Conservation (phyloP, 30 jellyfish, hydroid and myxozoan species). For the Chrysaora quinquecirrha region DNA sequence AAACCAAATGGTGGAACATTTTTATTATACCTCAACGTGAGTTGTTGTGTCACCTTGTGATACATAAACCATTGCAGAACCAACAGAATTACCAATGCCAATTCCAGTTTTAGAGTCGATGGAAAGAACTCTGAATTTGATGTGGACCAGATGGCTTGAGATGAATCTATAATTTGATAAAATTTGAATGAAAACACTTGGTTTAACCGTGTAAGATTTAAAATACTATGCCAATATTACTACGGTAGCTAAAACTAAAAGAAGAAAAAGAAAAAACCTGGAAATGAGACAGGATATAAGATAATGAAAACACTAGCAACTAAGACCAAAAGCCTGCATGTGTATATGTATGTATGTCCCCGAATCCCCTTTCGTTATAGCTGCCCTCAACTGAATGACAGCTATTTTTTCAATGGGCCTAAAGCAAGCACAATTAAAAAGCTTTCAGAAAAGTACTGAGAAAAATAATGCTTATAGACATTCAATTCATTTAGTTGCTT, state of each 20-base stretch:
- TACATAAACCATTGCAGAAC: slow-evolving; percentile 35
- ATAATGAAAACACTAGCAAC: neutral
- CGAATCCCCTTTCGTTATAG: too few relatives aligned
- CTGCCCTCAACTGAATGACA: too few relatives aligned
- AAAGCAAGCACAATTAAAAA: too few relatives aligned
- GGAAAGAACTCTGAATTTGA: slow-evolving; percentile 46
- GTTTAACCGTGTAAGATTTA: too few relatives aligned
- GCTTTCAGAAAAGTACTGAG: too few relatives aligned
- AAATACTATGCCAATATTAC: neutral
- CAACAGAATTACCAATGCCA: slow-evolving; percentile 56
- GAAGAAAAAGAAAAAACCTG: neutral
- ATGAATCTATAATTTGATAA: slow-evolving; percentile 1
- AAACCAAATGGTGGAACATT: neutral
- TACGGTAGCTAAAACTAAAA: neutral
- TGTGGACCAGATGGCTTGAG: slow-evolving; percentile 41
- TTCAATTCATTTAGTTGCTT: too few relatives aligned
- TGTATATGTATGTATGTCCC: too few relatives aligned
- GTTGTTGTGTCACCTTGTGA: slow-evolving; percentile 35
- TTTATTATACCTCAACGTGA: slow-evolving; percentile 47
- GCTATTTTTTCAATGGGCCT: too few relatives aligned
- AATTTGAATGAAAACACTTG: neutral
- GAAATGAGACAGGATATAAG: neutral
- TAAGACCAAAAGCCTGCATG: neutral
- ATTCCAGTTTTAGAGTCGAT: slow-evolving; percentile 42
- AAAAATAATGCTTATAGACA: too few relatives aligned